A percentile compares a stretch with the other conserved stretches of the same genome.
phyloP scores from a whole-genome alignment of 2,888 invertebrate genomes.

The Aethes cnicana region DNA sequence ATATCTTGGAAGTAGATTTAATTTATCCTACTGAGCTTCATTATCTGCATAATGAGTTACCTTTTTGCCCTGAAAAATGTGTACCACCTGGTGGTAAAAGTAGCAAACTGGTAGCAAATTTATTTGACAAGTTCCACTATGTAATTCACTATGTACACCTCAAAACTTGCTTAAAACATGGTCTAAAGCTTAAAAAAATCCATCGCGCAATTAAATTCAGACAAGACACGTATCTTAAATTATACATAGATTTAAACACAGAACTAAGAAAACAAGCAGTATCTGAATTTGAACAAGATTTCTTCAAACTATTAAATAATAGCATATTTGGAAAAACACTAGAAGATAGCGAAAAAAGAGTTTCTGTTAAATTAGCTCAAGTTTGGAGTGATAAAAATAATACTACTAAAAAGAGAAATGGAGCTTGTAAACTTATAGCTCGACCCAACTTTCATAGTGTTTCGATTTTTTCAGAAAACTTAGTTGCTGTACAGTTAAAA shows the following conservation, averaged over 20 bases:
- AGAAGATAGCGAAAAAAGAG: slow-evolving; percentile 1
- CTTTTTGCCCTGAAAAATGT: background rate
- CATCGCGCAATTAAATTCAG: background rate
- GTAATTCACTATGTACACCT: slow-evolving; percentile 3
- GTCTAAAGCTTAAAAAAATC: background rate
- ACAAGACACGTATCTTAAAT: background rate
- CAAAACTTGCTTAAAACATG: background rate
- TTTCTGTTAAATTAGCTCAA: background rate
- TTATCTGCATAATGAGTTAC: background rate
- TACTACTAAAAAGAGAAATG: background rate
- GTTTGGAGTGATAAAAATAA: background rate
- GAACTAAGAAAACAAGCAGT: background rate
- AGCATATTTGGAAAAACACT: slow-evolving; percentile 3
- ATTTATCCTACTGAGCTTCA: background rate
- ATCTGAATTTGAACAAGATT: slow-evolving; percentile 1
- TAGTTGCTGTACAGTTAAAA: background rate
- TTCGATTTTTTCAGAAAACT: background rate
- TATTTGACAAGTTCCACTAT: background rate
- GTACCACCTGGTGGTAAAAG: background rate
- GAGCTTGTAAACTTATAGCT: background rate
- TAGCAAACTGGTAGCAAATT: background rate
- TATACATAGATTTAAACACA: background rate
- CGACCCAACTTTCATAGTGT: background rate
- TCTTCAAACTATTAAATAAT: slow-evolving; percentile 1
- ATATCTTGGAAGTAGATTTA: slow-evolving; percentile 1